Percentiles rank a stretch among this genome's conserved stretches.
Evolutionary conservation across 2,797 vertebrate genomes (phyloP).

Genomic region (Psittacula echo): DNA sequence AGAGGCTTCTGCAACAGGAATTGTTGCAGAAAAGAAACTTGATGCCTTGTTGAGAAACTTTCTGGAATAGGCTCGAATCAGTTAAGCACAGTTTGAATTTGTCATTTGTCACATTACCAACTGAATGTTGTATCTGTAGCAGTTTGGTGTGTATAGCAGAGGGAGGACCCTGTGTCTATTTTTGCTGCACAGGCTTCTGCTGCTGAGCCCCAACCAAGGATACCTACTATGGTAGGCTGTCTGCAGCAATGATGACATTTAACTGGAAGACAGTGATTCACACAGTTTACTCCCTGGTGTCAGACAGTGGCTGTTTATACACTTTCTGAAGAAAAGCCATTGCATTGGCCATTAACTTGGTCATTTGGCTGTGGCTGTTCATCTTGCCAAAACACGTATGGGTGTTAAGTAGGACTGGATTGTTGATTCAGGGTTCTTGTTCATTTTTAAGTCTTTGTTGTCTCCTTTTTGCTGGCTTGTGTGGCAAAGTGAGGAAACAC

Average conservation of each 20-base stretch:
- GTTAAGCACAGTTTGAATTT: constrained; percentile 3
- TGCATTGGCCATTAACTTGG: not conserved
- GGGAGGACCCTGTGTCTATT: constrained; percentile 46
- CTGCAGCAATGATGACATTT: constrained; percentile 55
- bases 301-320: not conserved
- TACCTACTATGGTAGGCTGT: constrained; percentile 23
- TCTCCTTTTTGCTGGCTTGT: not conserved
- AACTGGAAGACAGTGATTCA: constrained; percentile 61
- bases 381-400: not conserved
- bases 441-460: not conserved
- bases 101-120: constrained; percentile 41
- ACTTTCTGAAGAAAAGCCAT: not conserved
- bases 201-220: constrained; percentile 33
- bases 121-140: constrained; percentile 33
- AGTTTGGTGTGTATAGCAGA: constrained; percentile 27
- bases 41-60: not conserved
- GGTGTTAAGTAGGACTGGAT: not conserved
- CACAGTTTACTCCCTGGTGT: constrained; percentile 35
- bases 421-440: fast-evolving
- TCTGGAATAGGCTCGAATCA: not conserved
- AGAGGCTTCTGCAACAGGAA: not conserved
- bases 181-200: constrained; percentile 49
- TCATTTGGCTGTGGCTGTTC: not conserved
- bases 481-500: not conserved
- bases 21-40: not conserved